Conservation (phyloP, 2,113 vertebrate species). For the Neomonachus schauinslandi region DNA sequence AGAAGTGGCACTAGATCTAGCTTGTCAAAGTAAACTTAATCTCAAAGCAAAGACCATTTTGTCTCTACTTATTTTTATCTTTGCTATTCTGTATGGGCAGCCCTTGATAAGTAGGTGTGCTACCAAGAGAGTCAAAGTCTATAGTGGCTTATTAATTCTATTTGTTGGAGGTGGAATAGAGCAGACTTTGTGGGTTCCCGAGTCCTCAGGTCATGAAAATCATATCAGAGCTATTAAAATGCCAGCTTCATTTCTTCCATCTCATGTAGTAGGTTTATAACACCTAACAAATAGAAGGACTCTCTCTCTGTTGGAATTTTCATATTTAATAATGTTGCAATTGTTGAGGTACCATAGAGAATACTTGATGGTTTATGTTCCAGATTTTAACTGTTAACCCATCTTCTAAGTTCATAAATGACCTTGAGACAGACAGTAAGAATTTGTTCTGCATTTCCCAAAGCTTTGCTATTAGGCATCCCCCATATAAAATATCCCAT, state of each 20-base stretch:
- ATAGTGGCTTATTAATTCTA: background rate
- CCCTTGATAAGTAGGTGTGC: background rate
- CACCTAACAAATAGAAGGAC: background rate
- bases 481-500: background rate
- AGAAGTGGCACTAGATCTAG: background rate
- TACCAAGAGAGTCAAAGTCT: background rate
- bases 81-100: background rate
- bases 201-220: background rate
- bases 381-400: background rate
- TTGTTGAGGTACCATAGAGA: background rate
- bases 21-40: background rate
- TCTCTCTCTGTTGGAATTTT: background rate
- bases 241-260: background rate
- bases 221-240: background rate
- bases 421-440: background rate
- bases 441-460: background rate
- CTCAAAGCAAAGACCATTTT: background rate
- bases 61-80: background rate
- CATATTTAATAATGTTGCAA: background rate
- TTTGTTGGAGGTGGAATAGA: background rate
- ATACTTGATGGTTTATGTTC: background rate
- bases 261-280: background rate
- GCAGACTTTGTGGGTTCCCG: background rate
- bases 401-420: background rate
- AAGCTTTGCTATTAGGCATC: background rate